Percentiles rank a stretch among this genome's conserved stretches.
These are phyloP conservation scores for Cacatua alba DNA, from an alignment of 2,113 vertebrate species.

Conservation along the genomic window DNA sequence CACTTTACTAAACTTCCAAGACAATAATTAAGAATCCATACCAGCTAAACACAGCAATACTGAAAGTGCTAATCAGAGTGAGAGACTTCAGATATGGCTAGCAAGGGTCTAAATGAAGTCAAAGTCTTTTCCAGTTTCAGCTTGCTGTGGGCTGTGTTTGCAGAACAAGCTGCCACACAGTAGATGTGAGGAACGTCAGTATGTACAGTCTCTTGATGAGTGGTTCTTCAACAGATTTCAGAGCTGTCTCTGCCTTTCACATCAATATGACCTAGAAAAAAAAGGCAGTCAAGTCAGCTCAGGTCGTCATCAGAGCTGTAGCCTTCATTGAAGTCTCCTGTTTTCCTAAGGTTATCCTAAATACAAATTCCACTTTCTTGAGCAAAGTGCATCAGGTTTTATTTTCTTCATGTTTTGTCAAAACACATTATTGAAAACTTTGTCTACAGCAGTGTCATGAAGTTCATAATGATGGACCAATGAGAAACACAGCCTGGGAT, in stretches of 20 bases:
- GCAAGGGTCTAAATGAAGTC: background rate
- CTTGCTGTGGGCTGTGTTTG: conserved; percentile 60
- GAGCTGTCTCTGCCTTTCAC: conserved; percentile 80
- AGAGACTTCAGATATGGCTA: background rate
- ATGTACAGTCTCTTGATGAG: conserved; percentile 69
- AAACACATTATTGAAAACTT: conserved; percentile 44
- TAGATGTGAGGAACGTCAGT: conserved; percentile 68
- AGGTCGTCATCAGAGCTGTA: conserved; percentile 61
- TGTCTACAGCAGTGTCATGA: background rate
- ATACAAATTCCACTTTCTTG: conserved; percentile 55
- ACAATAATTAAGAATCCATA: background rate
- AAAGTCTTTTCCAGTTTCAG: conserved; percentile 16
- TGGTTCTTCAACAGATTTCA: conserved; percentile 75
- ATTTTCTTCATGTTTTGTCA: conserved; percentile 80
- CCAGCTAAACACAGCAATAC: background rate
- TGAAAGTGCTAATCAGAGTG: background rate
- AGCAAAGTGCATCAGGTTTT: conserved; percentile 69
- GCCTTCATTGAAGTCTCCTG: conserved; percentile 48
- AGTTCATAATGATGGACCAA: background rate
- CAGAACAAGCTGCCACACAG: conserved; percentile 60
- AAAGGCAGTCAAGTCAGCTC: conserved; percentile 44
- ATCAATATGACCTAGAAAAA: conserved; percentile 86
- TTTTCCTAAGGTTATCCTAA: conserved; percentile 64
- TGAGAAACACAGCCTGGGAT: background rate
- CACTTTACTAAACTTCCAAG: background rate